These are phyloP conservation scores for Hystrix brachyura DNA, from an alignment of 2,113 vertebrate species.

Conservation along the genomic window DNA sequence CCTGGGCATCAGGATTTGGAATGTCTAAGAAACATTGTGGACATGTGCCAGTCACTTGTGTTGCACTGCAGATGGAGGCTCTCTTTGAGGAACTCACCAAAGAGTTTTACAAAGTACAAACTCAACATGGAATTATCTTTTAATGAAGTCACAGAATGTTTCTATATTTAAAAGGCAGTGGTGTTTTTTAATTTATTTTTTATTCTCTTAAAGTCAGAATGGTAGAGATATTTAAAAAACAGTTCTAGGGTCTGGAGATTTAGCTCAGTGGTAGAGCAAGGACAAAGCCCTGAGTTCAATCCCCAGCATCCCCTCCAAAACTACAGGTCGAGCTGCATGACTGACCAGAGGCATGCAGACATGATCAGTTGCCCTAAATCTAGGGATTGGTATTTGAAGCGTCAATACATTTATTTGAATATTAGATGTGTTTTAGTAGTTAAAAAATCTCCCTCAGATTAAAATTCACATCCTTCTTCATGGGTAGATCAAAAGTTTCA, in stretches of 20 bases:
- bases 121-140: background rate
- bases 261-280: too few relatives aligned
- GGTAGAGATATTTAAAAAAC: constrained; percentile 11
- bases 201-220: constrained; percentile 35
- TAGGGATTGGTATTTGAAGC: background rate
- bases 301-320: too few relatives aligned
- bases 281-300: too few relatives aligned
- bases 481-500: constrained; percentile 6
- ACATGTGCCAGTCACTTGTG: constrained; percentile 53
- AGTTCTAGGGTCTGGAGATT: too few relatives aligned
- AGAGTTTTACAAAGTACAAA: constrained; percentile 37
- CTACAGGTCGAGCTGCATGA: background rate
- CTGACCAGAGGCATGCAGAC: background rate
- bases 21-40: constrained; percentile 62
- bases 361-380: constrained; percentile 62
- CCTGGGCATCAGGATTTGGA: constrained; percentile 37
- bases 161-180: constrained; percentile 26
- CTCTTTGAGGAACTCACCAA: constrained; percentile 48
- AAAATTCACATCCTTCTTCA: constrained; percentile 50
- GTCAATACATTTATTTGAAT: constrained; percentile 19
- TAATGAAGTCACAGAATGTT: constrained; percentile 18
- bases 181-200: constrained; percentile 24
- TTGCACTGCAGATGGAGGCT: constrained; percentile 5
- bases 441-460: background rate
- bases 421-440: constrained; percentile 46